phyloP scores from a whole-genome alignment of 64 coral and sea anemone genomes.

The Montipora efflorescens region DNA sequence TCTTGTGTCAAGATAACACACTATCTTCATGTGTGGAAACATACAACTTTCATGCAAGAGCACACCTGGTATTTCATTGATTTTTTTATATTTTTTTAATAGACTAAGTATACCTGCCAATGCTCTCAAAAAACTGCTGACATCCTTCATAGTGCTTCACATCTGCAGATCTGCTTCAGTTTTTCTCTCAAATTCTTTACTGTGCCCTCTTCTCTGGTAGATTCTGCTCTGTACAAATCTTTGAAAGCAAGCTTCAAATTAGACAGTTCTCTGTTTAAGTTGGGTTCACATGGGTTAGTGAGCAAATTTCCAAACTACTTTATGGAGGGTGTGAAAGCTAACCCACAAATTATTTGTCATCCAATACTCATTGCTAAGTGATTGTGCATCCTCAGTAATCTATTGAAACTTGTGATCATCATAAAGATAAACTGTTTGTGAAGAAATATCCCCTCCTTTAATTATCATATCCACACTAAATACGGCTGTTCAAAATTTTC shows the following conservation, averaged over 20 bases:
- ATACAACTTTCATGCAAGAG: not conserved
- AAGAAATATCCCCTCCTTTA: not conserved
- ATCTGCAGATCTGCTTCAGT: not conserved
- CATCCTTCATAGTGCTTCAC: not conserved
- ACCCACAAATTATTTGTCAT: too few species aligned
- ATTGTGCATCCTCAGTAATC: too few species aligned
- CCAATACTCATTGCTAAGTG: too few species aligned
- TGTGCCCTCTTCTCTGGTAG: conserved; percentile 8
- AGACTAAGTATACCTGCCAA: conserved; percentile 1
- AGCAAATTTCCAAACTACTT: too few species aligned
- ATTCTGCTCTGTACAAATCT: not conserved
- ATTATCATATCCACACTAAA: not conserved
- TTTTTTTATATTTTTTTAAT: not conserved
- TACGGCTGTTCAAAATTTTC: conserved; percentile 2
- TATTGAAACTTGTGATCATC: too few species aligned
- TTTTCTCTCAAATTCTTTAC: not conserved
- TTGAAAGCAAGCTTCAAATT: too few species aligned
- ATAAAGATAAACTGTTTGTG: not conserved
- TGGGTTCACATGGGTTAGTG: too few species aligned
- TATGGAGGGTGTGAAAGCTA: too few species aligned
- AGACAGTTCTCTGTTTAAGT: too few species aligned
- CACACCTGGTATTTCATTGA: conserved; percentile 8
- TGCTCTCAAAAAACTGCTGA: conserved; percentile 8
- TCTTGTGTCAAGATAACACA: not conserved
- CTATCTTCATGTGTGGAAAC: not conserved